Evolutionary conservation across 1,140 invertebrate genomes (phyloP).

Genomic region (Hycleus phaleratus): DNA sequence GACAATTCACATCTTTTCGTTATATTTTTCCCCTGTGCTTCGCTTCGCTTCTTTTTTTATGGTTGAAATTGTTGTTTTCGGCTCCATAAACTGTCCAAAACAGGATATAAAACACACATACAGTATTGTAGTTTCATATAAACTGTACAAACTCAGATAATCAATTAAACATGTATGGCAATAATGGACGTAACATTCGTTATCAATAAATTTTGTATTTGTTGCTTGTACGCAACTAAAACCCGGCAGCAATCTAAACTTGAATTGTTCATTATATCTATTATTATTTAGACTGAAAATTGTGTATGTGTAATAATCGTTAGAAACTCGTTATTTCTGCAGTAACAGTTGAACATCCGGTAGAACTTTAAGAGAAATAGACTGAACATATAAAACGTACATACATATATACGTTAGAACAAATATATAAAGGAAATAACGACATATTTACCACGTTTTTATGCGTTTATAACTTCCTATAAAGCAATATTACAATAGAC

Average conservation of each 20-base stretch:
- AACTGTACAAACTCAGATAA: constrained; percentile 7
- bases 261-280: constrained; percentile 1
- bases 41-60: no score
- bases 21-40: no score
- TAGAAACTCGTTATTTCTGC: constrained; percentile 21
- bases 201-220: constrained; percentile 11
- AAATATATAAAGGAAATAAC: constrained; percentile 8
- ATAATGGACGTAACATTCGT: constrained; percentile 1
- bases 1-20: no score
- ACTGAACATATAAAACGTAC: no score
- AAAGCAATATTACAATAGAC: not conserved
- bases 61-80: not conserved
- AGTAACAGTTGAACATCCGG: constrained; percentile 16
- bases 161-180: constrained; percentile 13
- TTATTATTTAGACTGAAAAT: constrained; percentile 8
- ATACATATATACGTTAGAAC: no score
- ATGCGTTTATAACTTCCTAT: constrained; percentile 9
- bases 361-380: not conserved
- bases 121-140: not conserved
- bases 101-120: not conserved
- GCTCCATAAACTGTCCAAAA: not conserved
- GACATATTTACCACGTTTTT: constrained; percentile 20
- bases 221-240: not conserved
- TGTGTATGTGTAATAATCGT: constrained; percentile 16
- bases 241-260: not conserved